phyloP scores from a whole-genome alignment of 2,888 invertebrate species.

The Ochropleura plecta region DNA sequence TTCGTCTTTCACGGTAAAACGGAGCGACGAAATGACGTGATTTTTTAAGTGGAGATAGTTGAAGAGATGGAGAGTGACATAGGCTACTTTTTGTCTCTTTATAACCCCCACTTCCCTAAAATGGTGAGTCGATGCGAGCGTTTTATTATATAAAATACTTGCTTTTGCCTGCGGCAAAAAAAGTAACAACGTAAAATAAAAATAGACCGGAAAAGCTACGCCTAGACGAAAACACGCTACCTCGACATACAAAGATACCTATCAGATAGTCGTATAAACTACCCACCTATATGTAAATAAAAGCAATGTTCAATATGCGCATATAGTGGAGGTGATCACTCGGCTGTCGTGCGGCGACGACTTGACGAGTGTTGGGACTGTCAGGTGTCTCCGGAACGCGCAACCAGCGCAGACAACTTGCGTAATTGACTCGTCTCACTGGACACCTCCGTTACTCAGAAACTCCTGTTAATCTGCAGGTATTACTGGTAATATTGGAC shows the following conservation, averaged over 20 bases:
- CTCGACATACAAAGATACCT: conserved; percentile 1
- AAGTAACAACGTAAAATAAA: background rate
- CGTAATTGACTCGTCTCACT: conserved; percentile 52
- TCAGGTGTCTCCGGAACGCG: conserved; percentile 8
- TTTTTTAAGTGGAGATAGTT: no score
- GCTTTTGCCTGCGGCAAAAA: no score
- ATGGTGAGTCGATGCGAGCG: no score
- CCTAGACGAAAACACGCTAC: background rate
- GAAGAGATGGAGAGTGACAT: no score
- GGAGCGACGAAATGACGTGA: no score
- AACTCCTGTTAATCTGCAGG: conserved; percentile 13
- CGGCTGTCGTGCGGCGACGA: conserved; percentile 15
- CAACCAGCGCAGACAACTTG: conserved; percentile 32
- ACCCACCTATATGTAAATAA: conserved; percentile 36
- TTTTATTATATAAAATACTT: no score
- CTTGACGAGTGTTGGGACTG: conserved; percentile 29
- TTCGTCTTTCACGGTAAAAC: no score
- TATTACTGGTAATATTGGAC: no score
- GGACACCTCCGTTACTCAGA: conserved; percentile 31
- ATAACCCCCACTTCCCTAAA: no score
- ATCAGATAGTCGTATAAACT: background rate
- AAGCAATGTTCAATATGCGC: conserved; percentile 48
- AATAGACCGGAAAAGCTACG: background rate
- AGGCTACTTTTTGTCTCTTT: no score
- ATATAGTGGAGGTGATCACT: conserved; percentile 56